Conservation (phyloP, 2,113 vertebrate species). For the Mohoua ochrocephala region DNA sequence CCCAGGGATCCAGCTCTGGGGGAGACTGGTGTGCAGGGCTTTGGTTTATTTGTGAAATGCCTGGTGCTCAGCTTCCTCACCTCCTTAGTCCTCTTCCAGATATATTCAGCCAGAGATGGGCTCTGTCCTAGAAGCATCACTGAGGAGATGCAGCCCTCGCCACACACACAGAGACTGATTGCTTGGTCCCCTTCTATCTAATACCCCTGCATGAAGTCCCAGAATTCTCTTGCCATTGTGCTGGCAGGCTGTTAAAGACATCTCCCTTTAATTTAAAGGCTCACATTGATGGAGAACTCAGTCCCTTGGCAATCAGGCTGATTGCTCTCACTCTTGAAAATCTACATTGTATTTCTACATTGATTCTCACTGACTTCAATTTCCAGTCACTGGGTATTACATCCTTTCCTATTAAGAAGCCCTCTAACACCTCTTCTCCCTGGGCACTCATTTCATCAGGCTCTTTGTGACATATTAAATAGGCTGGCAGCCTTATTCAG, state of each 20-base stretch:
- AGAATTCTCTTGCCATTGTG: background rate
- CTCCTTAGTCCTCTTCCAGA: background rate
- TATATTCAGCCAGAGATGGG: background rate
- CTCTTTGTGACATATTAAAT: background rate
- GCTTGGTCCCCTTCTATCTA: background rate
- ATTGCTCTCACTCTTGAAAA: background rate
- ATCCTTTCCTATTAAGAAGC: background rate
- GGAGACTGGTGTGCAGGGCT: background rate
- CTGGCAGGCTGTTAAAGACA: background rate
- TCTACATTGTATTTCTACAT: background rate
- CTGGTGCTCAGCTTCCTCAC: background rate
- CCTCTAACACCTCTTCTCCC: background rate
- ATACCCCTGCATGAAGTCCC: background rate
- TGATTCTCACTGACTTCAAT: background rate
- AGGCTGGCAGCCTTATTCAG: background rate
- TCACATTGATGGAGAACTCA: background rate
- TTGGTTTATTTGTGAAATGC: background rate
- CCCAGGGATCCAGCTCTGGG: background rate
- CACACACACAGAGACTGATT: background rate
- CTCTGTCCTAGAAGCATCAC: background rate
- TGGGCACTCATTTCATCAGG: background rate
- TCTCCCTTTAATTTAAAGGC: background rate
- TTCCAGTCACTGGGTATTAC: background rate
- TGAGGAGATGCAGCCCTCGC: background rate
- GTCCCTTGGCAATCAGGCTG: background rate